A percentile compares a stretch with the other conserved stretches of the same genome.
phyloP scores from a whole-genome alignment of 2,797 vertebrate genomes.

The Enteromius mattozi region DNA sequence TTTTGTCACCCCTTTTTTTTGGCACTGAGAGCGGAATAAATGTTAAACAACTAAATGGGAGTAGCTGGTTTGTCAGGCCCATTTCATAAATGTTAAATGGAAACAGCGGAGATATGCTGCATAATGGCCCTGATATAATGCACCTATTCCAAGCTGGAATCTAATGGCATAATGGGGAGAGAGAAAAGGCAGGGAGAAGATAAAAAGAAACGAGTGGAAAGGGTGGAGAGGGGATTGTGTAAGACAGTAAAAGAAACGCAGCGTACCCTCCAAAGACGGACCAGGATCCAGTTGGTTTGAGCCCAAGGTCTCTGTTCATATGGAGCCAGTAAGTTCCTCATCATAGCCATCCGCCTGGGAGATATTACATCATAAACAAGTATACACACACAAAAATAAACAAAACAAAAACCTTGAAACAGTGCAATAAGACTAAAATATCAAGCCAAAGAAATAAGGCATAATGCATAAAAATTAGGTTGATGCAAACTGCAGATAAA shows the following conservation, averaged over 20 bases:
- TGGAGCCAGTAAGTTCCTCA: constrained; percentile 93
- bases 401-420: neutral
- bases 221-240: neutral
- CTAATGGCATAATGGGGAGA: constrained; percentile 23
- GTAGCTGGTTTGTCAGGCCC: neutral
- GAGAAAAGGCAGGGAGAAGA: neutral
- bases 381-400: constrained; percentile 17
- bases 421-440: neutral
- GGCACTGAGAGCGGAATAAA: constrained; percentile 4
- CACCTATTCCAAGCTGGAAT: constrained; percentile 28
- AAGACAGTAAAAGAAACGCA: neutral
- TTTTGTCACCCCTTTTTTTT: neutral
- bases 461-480: neutral
- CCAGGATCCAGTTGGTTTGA: constrained; percentile 98
- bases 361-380: constrained; percentile 16
- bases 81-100: constrained; percentile 20
- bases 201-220: neutral
- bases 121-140: constrained; percentile 41
- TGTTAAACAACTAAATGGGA: constrained; percentile 29
- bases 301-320: constrained; percentile 98
- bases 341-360: constrained; percentile 91
- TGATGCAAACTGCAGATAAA: neutral
- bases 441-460: neutral
- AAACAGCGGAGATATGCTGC: neutral
- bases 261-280: constrained; percentile 92